Conservation (phyloP, 2,797 vertebrate species). For the Alcedo quadribrachys region DNA sequence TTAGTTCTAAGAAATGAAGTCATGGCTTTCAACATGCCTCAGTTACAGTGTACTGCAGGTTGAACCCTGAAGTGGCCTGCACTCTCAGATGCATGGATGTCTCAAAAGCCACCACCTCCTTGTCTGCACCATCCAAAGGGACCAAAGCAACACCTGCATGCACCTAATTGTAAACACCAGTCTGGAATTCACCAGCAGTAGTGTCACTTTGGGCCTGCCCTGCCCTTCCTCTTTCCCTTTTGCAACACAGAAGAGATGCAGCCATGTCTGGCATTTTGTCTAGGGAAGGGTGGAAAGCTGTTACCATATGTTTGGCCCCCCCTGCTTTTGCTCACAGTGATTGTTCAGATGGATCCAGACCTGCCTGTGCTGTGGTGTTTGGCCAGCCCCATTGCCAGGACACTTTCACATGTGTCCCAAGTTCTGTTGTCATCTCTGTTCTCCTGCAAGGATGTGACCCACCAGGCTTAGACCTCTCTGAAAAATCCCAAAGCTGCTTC, state of each 20-base stretch:
- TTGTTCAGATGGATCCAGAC: background rate
- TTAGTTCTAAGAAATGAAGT: slow-evolving; percentile 56
- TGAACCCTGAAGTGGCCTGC: slow-evolving; percentile 21
- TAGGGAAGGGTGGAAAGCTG: background rate
- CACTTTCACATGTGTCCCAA: background rate
- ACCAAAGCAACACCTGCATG: background rate
- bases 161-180: background rate
- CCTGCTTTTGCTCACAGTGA: background rate
- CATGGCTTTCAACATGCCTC: slow-evolving; percentile 23
- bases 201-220: background rate
- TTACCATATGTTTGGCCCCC: background rate
- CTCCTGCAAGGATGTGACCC: background rate
- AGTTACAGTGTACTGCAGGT: background rate
- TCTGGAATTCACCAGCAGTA: background rate
- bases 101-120: background rate
- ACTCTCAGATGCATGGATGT: background rate
- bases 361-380: background rate
- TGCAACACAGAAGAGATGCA: background rate
- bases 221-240: background rate
- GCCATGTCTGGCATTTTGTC: background rate
- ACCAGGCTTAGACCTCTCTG: background rate
- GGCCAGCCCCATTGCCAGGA: background rate
- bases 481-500: background rate
- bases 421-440: background rate
- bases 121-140: slow-evolving; percentile 24